Evolutionary conservation across 2,113 vertebrate species (phyloP).

Genomic region (Rhinoptilus africanus): DNA sequence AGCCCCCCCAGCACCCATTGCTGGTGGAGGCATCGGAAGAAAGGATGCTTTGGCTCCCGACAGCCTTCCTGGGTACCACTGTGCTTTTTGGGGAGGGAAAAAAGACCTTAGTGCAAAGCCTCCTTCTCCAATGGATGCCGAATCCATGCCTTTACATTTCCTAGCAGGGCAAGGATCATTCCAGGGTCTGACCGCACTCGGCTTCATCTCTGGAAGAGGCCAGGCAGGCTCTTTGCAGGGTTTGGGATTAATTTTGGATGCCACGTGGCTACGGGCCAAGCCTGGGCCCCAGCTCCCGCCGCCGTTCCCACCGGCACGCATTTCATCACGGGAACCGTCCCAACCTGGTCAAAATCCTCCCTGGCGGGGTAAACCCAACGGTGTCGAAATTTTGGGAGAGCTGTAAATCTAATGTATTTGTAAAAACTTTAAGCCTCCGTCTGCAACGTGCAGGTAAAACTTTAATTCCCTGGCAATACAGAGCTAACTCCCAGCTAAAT

Average conservation of each 20-base stretch:
- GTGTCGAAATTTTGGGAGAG: conserved; percentile 20
- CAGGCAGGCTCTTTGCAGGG: not conserved
- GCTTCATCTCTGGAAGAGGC: not conserved
- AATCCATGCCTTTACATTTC: rapidly evolving
- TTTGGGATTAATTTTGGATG: not conserved
- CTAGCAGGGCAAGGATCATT: rapidly evolving
- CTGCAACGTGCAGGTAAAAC: conserved; percentile 1
- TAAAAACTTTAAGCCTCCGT: conserved; percentile 20
- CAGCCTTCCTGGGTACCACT: rapidly evolving
- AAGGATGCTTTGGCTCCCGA: not conserved
- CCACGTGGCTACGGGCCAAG: not conserved
- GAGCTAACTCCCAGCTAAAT: conserved; percentile 26
- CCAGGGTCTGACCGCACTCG: not conserved
- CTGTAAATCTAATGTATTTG: not conserved
- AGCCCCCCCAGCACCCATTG: rapidly evolving
- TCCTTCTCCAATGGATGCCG: rapidly evolving
- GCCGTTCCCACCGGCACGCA: not conserved
- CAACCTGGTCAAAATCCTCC: not conserved
- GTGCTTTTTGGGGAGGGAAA: not conserved
- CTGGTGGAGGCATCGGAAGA: not conserved
- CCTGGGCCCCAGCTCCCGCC: not conserved
- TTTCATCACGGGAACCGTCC: not conserved
- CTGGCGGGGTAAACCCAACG: not conserved
- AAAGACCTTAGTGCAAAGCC: not conserved
- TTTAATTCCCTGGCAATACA: conserved; percentile 45